Evolutionary conservation across 2,797 vertebrate genomes (phyloP).

Genomic region (Hydrophis major): DNA sequence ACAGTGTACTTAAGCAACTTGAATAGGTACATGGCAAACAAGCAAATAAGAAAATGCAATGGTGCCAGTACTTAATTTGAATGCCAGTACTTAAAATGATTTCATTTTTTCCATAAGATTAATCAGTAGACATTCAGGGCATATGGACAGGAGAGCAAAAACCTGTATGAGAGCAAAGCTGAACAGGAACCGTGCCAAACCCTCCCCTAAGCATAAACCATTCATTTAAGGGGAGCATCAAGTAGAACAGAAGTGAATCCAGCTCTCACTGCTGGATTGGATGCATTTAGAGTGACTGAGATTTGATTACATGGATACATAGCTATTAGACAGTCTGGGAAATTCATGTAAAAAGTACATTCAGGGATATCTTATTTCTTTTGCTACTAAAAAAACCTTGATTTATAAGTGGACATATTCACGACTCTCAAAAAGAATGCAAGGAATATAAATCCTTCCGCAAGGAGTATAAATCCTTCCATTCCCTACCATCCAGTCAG

Average conservation of each 20-base stretch:
- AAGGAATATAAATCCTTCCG: no score
- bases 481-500: no score
- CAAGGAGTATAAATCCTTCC: no score
- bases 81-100: background rate
- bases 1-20: background rate
- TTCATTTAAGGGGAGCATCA: background rate
- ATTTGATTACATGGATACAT: background rate
- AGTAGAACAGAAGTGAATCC: background rate
- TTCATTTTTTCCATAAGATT: background rate
- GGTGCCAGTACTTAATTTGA: background rate
- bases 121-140: background rate
- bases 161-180: background rate
- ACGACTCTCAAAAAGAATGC: no score
- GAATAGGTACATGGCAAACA: background rate
- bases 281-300: background rate
- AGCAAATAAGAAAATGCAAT: background rate
- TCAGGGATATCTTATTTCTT: no score
- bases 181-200: background rate
- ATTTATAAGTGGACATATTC: background rate
- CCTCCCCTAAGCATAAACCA: background rate
- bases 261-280: background rate
- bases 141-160: background rate
- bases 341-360: background rate
- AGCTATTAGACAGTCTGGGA: background rate
- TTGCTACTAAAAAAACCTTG: background rate